These are phyloP conservation scores for Pseudomugil gertrudae DNA, from an alignment of 2,797 vertebrate species.

Conservation along the genomic window DNA sequence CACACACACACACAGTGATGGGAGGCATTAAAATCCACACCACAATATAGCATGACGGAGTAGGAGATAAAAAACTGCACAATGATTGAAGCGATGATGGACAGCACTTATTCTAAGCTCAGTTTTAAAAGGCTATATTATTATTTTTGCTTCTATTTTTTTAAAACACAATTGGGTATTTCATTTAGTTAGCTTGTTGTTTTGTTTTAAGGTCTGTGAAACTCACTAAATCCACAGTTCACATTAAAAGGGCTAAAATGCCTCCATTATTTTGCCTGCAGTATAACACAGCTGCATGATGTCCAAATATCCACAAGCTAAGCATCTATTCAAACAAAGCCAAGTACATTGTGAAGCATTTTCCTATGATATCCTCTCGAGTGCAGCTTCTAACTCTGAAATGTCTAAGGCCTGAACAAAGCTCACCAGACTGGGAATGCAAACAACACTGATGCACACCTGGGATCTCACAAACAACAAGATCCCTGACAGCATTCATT, in stretches of 20 bases:
- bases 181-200: background rate
- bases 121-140: background rate
- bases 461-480: background rate
- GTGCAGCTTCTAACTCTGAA: background rate
- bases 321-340: background rate
- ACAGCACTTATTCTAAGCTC: conserved; percentile 14
- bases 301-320: background rate
- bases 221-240: background rate
- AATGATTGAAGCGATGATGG: conserved; percentile 19
- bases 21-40: conserved; percentile 21
- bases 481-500: background rate
- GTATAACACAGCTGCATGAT: background rate
- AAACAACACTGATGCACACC: background rate
- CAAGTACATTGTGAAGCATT: background rate
- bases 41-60: conserved; percentile 47
- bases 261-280: background rate
- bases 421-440: background rate
- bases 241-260: background rate
- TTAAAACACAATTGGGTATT: background rate
- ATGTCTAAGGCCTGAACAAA: background rate
- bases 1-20: conserved; percentile 11
- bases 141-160: background rate
- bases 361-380: background rate
- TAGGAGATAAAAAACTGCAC: conserved; percentile 52
- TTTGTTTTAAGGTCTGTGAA: background rate